Percentiles rank a stretch among this genome's conserved stretches.
Conservation (phyloP, 2,113 vertebrate genomes). For the Dipodomys spectabilis region DNA sequence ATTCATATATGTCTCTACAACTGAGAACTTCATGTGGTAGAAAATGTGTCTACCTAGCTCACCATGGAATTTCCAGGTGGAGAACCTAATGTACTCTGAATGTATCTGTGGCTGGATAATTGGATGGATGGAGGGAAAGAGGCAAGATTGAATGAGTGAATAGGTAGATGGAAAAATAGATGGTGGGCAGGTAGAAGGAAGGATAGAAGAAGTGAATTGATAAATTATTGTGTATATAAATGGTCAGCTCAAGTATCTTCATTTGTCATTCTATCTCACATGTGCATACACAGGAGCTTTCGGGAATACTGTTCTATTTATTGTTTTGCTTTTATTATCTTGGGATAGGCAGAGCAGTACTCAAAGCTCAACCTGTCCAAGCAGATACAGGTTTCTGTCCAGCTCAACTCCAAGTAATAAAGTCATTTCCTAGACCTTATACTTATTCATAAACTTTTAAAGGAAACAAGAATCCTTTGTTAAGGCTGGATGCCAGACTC, state of each 20-base stretch:
- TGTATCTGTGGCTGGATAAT: neutral
- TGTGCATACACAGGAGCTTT: neutral
- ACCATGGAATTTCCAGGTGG: neutral
- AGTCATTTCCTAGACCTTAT: neutral
- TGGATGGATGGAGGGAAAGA: accelerated
- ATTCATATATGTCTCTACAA: neutral
- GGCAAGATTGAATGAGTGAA: neutral
- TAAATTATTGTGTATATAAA: neutral
- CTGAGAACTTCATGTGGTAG: neutral
- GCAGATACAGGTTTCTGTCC: neutral
- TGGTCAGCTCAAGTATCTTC: neutral
- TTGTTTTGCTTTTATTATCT: neutral
- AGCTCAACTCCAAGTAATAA: neutral
- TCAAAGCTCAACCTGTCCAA: no score
- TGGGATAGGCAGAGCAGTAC: neutral
- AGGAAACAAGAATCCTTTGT: neutral
- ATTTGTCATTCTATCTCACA: neutral
- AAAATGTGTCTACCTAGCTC: neutral
- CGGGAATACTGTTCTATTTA: neutral
- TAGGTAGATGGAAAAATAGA: no score
- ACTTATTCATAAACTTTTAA: neutral
- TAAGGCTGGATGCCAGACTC: neutral
- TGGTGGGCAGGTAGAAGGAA: neutral
- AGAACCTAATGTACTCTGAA: neutral
- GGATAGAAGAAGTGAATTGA: no score